Conservation (phyloP, 2,888 invertebrate species). For the Ormyrus thymus region DNA sequence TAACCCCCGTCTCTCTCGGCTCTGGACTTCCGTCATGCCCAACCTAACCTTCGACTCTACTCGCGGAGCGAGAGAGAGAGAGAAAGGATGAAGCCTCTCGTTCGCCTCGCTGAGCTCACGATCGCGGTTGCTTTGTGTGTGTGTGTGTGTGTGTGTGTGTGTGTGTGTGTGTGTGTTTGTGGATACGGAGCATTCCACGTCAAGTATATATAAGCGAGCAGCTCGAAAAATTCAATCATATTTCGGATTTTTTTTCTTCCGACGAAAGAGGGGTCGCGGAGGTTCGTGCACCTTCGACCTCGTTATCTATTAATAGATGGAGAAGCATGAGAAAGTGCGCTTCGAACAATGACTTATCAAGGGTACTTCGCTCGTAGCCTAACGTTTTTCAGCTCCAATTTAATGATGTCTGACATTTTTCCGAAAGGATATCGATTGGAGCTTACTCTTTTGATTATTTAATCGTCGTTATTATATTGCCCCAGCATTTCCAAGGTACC, state of each 20-base stretch:
- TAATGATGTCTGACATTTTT: not conserved
- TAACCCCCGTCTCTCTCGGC: not conserved
- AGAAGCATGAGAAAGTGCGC: constrained; percentile 26
- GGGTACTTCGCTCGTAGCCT: not conserved
- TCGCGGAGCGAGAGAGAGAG: not conserved
- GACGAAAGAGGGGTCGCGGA: not conserved
- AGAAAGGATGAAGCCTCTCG: not conserved
- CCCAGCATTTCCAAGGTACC: not conserved
- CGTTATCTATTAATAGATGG: constrained; percentile 28
- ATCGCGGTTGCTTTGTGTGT: constrained; percentile 12
- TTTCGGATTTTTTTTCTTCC: constrained; percentile 13
- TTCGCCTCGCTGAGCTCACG: constrained; percentile 19
- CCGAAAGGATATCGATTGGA: constrained; percentile 2
- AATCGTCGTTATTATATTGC: constrained; percentile 1
- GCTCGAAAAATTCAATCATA: constrained; percentile 45
- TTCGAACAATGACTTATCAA: constrained; percentile 37
- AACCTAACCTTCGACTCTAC: constrained; percentile 32
- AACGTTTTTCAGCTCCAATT: not conserved
- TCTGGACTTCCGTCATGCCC: constrained; percentile 44
- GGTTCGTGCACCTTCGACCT: constrained; percentile 46
- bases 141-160: not conserved
- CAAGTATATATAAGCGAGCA: not conserved
- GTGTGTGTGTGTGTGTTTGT: not conserved
- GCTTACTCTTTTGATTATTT: not conserved
- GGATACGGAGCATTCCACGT: not conserved